Conservation (phyloP, 2,797 vertebrate genomes). For the Scolopax bukidnonensis region DNA sequence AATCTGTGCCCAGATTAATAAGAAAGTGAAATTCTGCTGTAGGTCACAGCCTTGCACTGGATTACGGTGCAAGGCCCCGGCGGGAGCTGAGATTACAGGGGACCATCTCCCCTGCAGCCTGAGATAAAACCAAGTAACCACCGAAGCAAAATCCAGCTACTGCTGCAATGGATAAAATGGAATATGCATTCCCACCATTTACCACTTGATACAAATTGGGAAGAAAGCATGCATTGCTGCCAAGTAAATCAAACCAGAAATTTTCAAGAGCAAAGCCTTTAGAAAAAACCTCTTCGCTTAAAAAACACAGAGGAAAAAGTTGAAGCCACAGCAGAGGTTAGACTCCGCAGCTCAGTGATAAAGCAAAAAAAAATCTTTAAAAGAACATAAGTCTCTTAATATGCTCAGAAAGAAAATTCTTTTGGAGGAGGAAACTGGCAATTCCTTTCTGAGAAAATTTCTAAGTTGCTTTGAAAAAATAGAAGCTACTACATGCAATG, state of each 20-base stretch:
- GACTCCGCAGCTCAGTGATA: not conserved
- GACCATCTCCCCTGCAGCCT: not conserved
- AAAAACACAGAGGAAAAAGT: not conserved
- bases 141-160: not conserved
- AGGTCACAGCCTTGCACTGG: not conserved
- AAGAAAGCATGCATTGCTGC: not conserved
- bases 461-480: not conserved
- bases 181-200: not conserved
- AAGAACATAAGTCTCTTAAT: not conserved
- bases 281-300: not conserved
- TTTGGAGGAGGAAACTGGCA: not conserved
- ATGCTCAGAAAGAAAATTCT: not conserved
- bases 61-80: fast-evolving
- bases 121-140: not conserved
- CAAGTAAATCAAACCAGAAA: not conserved
- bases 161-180: not conserved
- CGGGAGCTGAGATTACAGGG: not conserved
- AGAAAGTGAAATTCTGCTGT: not conserved
- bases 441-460: not conserved
- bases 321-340: not conserved
- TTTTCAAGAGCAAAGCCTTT: not conserved
- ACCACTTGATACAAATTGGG: not conserved
- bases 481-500: not conserved
- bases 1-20: not conserved
- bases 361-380: not conserved